A percentile compares a stretch with the other conserved stretches of the same genome.
phyloP scores from a whole-genome alignment of 2,113 vertebrate genomes.

The Notothenia rossii region DNA sequence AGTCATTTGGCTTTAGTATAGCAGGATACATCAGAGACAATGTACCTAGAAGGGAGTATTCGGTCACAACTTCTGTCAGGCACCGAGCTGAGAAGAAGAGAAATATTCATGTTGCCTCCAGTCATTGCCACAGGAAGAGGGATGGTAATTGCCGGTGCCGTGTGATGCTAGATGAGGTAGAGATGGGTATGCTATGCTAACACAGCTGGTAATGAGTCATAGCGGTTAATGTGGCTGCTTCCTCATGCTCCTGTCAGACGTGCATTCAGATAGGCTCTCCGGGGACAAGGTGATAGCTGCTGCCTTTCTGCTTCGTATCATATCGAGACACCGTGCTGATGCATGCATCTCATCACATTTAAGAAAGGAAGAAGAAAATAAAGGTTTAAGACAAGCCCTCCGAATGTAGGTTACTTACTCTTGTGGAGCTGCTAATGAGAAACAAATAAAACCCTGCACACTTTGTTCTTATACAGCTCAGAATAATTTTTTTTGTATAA shows the following conservation, averaged over 20 bases:
- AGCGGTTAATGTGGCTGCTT: conserved; percentile 55
- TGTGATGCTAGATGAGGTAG: conserved; percentile 58
- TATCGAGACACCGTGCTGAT: conserved; percentile 33
- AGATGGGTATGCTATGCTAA: conserved; percentile 68
- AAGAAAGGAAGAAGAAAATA: neutral
- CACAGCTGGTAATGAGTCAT: conserved; percentile 66
- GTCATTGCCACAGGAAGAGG: conserved; percentile 59
- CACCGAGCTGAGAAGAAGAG: conserved; percentile 37
- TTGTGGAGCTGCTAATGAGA: neutral
- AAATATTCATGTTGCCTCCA: conserved; percentile 47
- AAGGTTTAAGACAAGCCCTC: conserved; percentile 3
- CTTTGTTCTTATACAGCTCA: neutral
- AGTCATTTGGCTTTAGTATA: conserved; percentile 51
- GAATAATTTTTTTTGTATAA: neutral
- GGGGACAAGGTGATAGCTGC: conserved; percentile 44
- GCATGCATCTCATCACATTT: conserved; percentile 14
- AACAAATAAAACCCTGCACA: neutral
- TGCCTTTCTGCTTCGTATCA: conserved; percentile 36
- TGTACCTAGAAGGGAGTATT: conserved; percentile 43
- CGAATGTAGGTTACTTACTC: neutral
- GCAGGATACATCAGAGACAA: conserved; percentile 31
- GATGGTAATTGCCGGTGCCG: conserved; percentile 64
- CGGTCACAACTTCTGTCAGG: conserved; percentile 39
- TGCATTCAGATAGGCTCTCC: conserved; percentile 43
- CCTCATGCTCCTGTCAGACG: conserved; percentile 60